These are phyloP conservation scores for Halyomorpha halys DNA, from an alignment of 1,140 invertebrate genomes.

Conservation along the genomic window DNA sequence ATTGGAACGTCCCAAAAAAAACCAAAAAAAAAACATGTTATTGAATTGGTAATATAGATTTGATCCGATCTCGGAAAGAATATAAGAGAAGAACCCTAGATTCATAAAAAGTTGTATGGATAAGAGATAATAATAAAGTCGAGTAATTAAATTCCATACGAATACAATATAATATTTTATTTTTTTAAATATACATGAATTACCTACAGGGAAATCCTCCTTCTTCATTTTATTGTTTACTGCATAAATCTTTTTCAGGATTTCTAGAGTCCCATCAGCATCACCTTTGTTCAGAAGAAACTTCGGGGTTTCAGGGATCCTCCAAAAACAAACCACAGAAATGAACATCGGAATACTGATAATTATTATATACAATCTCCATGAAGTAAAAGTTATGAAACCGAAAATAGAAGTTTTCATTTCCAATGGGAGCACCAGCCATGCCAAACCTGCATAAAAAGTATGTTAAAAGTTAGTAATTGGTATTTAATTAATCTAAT, in stretches of 20 bases:
- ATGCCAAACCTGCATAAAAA: not conserved
- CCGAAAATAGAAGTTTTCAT: not conserved
- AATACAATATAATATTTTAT: too few relatives aligned
- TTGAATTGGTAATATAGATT: too few relatives aligned
- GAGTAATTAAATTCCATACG: too few relatives aligned
- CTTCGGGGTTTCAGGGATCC: not conserved
- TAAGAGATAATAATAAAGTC: too few relatives aligned
- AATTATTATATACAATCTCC: not conserved
- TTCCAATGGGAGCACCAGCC: conserved; percentile 1
- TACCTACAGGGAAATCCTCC: conserved; percentile 5
- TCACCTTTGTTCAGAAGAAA: not conserved
- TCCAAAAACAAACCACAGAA: not conserved
- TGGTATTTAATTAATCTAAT: too few relatives aligned
- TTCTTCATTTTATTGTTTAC: not conserved
- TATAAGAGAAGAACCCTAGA: too few relatives aligned
- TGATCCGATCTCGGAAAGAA: too few relatives aligned
- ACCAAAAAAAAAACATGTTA: too few relatives aligned
- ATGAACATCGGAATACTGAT: not conserved
- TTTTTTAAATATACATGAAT: not conserved
- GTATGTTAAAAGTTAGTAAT: too few relatives aligned
- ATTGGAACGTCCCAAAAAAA: too few relatives aligned
- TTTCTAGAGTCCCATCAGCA: not conserved
- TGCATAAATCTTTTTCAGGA: not conserved
- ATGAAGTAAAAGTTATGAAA: not conserved
- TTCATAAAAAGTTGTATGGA: too few relatives aligned